Conservation (phyloP, 2,797 vertebrate genomes). For the Cryptoblepharus egeriae region DNA sequence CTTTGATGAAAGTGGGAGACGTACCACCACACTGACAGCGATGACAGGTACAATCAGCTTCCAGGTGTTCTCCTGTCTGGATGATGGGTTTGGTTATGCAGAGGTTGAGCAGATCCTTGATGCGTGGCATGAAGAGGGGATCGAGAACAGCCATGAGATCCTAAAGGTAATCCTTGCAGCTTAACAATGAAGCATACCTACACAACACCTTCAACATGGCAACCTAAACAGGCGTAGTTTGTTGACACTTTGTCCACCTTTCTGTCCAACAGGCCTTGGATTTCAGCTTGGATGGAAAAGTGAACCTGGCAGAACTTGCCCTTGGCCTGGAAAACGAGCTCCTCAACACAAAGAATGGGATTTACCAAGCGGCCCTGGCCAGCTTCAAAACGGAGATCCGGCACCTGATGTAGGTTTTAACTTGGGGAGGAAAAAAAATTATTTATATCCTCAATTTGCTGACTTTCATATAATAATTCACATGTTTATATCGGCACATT, state of each 20-base stretch:
- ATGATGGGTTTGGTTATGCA: slow-evolving; percentile 89
- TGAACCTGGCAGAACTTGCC: slow-evolving; percentile 90
- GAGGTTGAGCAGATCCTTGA: slow-evolving; percentile 87
- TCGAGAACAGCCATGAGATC: slow-evolving; percentile 92
- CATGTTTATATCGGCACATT: too few species aligned
- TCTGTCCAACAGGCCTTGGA: slow-evolving; percentile 86
- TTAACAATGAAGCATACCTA: too few species aligned
- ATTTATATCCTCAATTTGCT: fast-evolving
- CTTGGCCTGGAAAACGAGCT: slow-evolving; percentile 93
- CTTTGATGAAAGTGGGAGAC: slow-evolving; percentile 90
- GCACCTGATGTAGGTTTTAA: slow-evolving; percentile 87
- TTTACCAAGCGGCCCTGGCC: slow-evolving; percentile 89
- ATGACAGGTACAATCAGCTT: slow-evolving; percentile 85
- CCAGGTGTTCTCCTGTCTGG: slow-evolving; percentile 90
- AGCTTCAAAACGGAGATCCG: slow-evolving; percentile 95
- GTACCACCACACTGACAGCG: slow-evolving; percentile 79
- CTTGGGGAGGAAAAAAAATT: neutral
- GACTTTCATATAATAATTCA: too few species aligned
- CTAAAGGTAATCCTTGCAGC: slow-evolving; percentile 81
- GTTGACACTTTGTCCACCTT: fast-evolving
- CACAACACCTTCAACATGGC: too few species aligned
- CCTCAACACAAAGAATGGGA: slow-evolving; percentile 87
- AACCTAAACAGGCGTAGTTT: neutral
- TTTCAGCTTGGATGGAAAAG: slow-evolving; percentile 87
- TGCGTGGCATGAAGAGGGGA: slow-evolving; percentile 92